Percentiles rank a stretch among this genome's conserved stretches.
Conservation (phyloP, 2,888 invertebrate species). For the Drosophila pseudotakahashii region DNA sequence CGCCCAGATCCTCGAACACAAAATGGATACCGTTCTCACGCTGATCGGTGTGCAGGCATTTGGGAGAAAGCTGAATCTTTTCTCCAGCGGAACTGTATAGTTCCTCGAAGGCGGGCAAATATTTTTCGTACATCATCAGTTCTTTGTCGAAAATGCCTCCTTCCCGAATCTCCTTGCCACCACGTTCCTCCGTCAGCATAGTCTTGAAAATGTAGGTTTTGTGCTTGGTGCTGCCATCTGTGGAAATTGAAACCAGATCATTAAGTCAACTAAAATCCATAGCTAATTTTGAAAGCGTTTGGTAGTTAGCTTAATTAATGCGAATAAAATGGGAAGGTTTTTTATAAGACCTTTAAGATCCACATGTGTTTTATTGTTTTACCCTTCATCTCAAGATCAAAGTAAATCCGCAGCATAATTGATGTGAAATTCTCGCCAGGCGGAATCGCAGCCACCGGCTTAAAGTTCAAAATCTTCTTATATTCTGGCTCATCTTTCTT, state of each 20-base stretch:
- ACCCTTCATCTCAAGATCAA: conserved; percentile 74
- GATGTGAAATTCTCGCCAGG: conserved; percentile 82
- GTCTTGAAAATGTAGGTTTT: conserved; percentile 78
- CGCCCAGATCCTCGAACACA: conserved; percentile 78
- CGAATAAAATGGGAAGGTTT: too few species aligned
- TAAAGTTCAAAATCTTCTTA: conserved; percentile 61
- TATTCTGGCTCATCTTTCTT: conserved; percentile 66
- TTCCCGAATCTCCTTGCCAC: conserved; percentile 56
- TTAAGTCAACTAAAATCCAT: too few species aligned
- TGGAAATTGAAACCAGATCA: neutral
- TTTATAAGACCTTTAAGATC: too few species aligned
- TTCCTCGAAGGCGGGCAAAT: conserved; percentile 76
- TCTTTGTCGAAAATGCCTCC: conserved; percentile 79
- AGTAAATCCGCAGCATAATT: conserved; percentile 71
- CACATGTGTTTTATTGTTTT: too few species aligned
- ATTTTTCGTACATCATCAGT: conserved; percentile 72
- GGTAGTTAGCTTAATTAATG: too few species aligned
- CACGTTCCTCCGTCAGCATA: conserved; percentile 63
- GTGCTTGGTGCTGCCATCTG: conserved; percentile 62
- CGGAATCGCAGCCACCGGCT: conserved; percentile 73
- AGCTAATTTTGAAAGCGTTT: too few species aligned
- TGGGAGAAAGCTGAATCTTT: conserved; percentile 74
- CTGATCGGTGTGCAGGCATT: conserved; percentile 64
- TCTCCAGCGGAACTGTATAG: conserved; percentile 72
- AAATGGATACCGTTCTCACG: conserved; percentile 63